Conservation (phyloP, 2,797 vertebrate genomes). For the Cossypha niveicapilla region DNA sequence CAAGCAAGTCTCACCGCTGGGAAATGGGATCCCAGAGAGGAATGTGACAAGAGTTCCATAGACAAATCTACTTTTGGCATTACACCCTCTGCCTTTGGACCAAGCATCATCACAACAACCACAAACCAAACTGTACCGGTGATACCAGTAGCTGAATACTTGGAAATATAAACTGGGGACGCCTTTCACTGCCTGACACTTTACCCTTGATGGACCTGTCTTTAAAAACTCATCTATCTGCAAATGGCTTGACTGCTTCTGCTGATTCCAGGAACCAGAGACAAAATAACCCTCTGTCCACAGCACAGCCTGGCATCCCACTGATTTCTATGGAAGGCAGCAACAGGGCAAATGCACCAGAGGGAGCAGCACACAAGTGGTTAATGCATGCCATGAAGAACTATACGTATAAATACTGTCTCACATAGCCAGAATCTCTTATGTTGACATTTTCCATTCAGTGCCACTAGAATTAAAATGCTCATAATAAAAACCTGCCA, state of each 20-base stretch:
- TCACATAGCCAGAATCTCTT: slow-evolving; percentile 13
- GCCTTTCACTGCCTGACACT: neutral
- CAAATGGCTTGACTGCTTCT: neutral
- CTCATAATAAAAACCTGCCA: slow-evolving; percentile 53
- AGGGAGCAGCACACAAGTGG: neutral
- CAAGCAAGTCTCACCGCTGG: neutral
- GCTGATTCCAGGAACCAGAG: neutral
- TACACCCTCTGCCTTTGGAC: slow-evolving; percentile 38
- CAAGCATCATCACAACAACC: slow-evolving; percentile 19
- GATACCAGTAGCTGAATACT: neutral
- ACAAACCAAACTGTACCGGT: neutral
- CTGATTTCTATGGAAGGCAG: neutral
- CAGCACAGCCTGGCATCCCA: neutral
- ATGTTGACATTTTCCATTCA: slow-evolving; percentile 17
- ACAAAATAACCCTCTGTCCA: neutral
- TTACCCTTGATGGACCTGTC: neutral
- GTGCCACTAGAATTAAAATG: slow-evolving; percentile 39
- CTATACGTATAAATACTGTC: neutral
- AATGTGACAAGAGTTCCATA: neutral
- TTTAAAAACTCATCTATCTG: neutral
- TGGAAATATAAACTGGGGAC: neutral
- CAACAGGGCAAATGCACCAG: slow-evolving; percentile 39
- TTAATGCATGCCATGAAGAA: slow-evolving; percentile 50
- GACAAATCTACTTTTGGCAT: slow-evolving; percentile 1
- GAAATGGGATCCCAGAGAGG: neutral